Evolutionary conservation across 2,888 invertebrate species (phyloP), one percentile per base, ranked within the genome.

Genomic region (Uropetala carovei): DNA sequence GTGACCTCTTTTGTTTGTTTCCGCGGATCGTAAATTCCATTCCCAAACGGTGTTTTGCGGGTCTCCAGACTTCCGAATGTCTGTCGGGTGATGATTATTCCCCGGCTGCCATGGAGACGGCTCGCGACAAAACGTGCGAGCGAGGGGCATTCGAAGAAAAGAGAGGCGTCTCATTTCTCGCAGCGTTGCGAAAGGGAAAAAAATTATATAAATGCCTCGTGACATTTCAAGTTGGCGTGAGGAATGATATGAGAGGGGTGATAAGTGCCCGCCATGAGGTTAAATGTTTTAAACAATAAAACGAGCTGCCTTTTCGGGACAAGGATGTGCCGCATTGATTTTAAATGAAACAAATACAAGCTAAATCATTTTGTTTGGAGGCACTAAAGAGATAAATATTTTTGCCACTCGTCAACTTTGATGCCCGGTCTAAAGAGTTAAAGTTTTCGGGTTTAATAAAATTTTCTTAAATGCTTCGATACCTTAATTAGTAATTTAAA

Each of bases 11-110:
- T 22, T 86, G 59, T 86, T 86, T 86, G 59, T 60, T 30, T 59
- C 86, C 30, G 86, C 18, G 83, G 83, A 57, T 43, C 83, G 83
- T 86, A 60, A 60, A 60, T 86, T 86, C 60, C 60, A 30, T n/a
- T 13, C 14, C n/a, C 60, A 22, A 56, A 56, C 60, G 59, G 27
- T 57, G 16, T 30, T 64, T 83, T 56, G 57, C 43, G 82, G 30
- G 30, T 14, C 82, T 13, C n/a, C n/a, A 22, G 43, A 7, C 58
- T 0, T 59, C 59, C 60, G 86, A 30, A 59, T 60, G 27, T 60
- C 18, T 22, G 1, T 58, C 85, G 58, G 22, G 27, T 27, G 60
- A 86, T 60, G 30, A 60, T 86, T 86, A 86, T 86, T 86, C 58
- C 86, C 22, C 58, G 58, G 86, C 27, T 16, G 16, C 30, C 27